These are phyloP conservation scores for Physella acuta DNA, from an alignment of 1,140 invertebrate genomes.

Conservation along the genomic window DNA sequence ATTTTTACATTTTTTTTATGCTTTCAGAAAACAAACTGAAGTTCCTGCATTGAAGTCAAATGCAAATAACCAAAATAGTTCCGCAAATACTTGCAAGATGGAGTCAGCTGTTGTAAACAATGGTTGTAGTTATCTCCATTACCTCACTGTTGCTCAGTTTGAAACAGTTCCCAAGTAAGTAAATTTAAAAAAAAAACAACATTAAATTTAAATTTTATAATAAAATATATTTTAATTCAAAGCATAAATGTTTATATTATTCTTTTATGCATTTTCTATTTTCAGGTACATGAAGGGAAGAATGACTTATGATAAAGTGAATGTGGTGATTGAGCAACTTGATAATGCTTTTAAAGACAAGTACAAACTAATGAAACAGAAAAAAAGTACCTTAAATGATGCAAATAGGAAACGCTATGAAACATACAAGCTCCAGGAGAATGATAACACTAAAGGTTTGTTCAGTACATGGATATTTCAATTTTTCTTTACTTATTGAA, in stretches of 20 bases:
- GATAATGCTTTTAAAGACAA: constrained; percentile 48
- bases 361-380: constrained; percentile 51
- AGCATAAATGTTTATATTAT: too few relatives aligned
- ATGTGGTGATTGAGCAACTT: constrained; percentile 48
- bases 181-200: background rate
- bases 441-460: constrained; percentile 51
- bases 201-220: too few relatives aligned
- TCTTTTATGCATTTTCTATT: constrained; percentile 8
- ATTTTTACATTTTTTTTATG: too few relatives aligned
- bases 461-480: too few relatives aligned
- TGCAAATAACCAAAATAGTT: too few relatives aligned
- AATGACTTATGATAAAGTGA: constrained; percentile 47
- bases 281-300: constrained; percentile 56
- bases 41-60: too few relatives aligned
- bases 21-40: too few relatives aligned
- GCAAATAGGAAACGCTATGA: constrained; percentile 43
- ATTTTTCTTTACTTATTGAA: too few relatives aligned
- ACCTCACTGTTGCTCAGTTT: constrained; percentile 48
- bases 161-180: constrained; percentile 46
- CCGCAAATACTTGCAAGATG: background rate
- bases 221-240: too few relatives aligned
- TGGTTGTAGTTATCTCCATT: constrained; percentile 7
- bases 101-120: background rate
- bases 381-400: constrained; percentile 42
- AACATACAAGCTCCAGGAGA: constrained; percentile 46